Percentiles rank a stretch among this genome's conserved stretches.
These are phyloP conservation scores for Pseudolaguvia tuberculata DNA, from an alignment of 2,113 vertebrate genomes.

Conservation along the genomic window DNA sequence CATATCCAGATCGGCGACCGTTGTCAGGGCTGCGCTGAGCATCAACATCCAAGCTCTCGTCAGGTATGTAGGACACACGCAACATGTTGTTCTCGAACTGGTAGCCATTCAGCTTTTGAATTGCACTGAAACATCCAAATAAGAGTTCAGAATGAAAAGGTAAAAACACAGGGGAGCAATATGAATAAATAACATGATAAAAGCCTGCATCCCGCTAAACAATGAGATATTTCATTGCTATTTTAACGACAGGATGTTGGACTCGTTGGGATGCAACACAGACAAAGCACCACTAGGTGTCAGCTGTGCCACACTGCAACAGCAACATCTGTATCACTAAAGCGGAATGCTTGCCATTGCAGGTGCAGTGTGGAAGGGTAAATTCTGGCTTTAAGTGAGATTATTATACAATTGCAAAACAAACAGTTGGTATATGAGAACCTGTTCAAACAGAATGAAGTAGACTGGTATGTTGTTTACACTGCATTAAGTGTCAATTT, in stretches of 20 bases:
- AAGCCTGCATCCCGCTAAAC: neutral
- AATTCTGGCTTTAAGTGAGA: neutral
- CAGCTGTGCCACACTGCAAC: slow-evolving; percentile 19
- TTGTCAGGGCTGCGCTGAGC: slow-evolving; percentile 76
- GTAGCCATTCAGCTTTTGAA: slow-evolving; percentile 91
- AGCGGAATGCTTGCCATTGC: too few species aligned
- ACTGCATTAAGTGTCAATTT: too few species aligned
- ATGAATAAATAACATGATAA: neutral
- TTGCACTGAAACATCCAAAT: slow-evolving; percentile 70
- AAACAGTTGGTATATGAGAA: neutral
- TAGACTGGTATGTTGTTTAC: neutral
- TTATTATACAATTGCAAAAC: neutral
- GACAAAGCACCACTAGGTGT: slow-evolving; percentile 44
- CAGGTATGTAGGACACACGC: slow-evolving; percentile 89
- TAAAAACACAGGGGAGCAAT: neutral
- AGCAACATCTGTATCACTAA: neutral
- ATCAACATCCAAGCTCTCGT: slow-evolving; percentile 73
- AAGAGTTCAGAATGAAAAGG: neutral
- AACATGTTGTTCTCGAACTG: slow-evolving; percentile 86
- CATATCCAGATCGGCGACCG: slow-evolving; percentile 76
- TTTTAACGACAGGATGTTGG: neutral
- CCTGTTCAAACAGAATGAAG: neutral
- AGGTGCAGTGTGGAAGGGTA: neutral
- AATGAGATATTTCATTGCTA: neutral
- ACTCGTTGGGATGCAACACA: neutral